Evolutionary conservation across 2,888 invertebrate species (phyloP).

Genomic region (Leucozona laternaria): DNA sequence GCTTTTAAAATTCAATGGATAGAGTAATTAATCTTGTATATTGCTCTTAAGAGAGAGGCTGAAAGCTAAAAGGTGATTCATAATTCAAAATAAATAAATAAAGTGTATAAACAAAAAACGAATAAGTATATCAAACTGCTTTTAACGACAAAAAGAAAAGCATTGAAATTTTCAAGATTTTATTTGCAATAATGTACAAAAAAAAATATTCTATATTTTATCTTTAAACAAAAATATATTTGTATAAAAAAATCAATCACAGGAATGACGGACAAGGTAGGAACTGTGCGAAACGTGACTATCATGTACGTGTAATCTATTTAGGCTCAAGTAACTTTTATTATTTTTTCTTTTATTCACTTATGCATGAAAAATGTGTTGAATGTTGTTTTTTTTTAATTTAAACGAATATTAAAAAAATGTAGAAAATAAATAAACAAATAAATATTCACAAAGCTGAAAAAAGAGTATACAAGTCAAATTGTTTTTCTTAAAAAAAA

Average conservation of each 20-base stretch:
- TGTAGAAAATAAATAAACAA: slow-evolving; percentile 35
- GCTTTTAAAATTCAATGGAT: too few relatives aligned
- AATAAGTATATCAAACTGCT: background rate
- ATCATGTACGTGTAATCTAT: slow-evolving; percentile 57
- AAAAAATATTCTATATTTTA: background rate
- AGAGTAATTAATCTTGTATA: background rate
- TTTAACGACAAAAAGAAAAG: slow-evolving; percentile 11
- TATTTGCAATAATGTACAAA: background rate
- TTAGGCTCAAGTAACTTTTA: slow-evolving; percentile 27
- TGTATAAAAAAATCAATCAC: slow-evolving; percentile 31
- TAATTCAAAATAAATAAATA: slow-evolving; percentile 1
- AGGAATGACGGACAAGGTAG: slow-evolving; percentile 58
- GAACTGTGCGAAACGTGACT: slow-evolving; percentile 70
- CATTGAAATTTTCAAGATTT: background rate
- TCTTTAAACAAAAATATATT: background rate
- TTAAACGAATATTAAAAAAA: background rate
- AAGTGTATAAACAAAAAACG: background rate
- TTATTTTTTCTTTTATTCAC: slow-evolving; percentile 32
- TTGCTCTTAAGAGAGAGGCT: background rate
- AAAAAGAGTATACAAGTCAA: slow-evolving; percentile 12
- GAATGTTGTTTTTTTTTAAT: background rate
- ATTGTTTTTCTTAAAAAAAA: slow-evolving; percentile 31
- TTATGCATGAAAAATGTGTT: slow-evolving; percentile 37
- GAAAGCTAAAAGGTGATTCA: slow-evolving; percentile 13
- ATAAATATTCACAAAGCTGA: slow-evolving; percentile 22